A percentile compares a stretch with the other conserved stretches of the same genome.
phyloP scores from a whole-genome alignment of 2,113 vertebrate genomes.

The Salvelinus namaycush region DNA sequence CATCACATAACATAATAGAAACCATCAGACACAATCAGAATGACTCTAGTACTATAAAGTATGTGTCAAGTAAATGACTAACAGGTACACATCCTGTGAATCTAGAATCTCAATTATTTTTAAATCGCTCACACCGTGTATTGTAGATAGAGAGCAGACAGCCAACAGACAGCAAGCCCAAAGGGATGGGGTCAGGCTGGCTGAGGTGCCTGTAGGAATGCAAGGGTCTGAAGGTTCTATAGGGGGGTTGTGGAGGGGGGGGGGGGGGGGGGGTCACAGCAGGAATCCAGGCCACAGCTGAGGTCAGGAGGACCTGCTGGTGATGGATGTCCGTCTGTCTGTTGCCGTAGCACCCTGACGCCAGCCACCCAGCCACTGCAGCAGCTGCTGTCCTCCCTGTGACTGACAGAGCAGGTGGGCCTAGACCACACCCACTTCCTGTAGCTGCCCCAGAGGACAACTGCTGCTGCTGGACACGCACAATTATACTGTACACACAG shows the following conservation, averaged over 20 bases:
- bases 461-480: too few relatives aligned
- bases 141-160: too few relatives aligned
- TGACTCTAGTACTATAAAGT: too few relatives aligned
- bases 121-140: too few relatives aligned
- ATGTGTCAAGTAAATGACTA: too few relatives aligned
- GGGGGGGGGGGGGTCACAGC: neutral
- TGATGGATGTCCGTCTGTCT: slow-evolving; percentile 70
- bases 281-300: slow-evolving; percentile 29
- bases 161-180: too few relatives aligned
- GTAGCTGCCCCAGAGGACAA: slow-evolving; percentile 33
- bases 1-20: slow-evolving; percentile 3
- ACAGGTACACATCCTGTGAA: too few relatives aligned
- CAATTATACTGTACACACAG: too few relatives aligned
- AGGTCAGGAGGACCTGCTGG: slow-evolving; percentile 40
- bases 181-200: slow-evolving; percentile 26
- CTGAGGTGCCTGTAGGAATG: slow-evolving; percentile 48
- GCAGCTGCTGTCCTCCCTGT: slow-evolving; percentile 77
- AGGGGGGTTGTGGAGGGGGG: neutral
- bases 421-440: slow-evolving; percentile 53
- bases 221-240: neutral
- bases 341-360: slow-evolving; percentile 68
- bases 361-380: slow-evolving; percentile 65
- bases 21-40: too few relatives aligned
- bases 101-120: too few relatives aligned
- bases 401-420: slow-evolving; percentile 85